Conservation (phyloP, 2,797 vertebrate genomes). For the Neopelma chrysocephalum region DNA sequence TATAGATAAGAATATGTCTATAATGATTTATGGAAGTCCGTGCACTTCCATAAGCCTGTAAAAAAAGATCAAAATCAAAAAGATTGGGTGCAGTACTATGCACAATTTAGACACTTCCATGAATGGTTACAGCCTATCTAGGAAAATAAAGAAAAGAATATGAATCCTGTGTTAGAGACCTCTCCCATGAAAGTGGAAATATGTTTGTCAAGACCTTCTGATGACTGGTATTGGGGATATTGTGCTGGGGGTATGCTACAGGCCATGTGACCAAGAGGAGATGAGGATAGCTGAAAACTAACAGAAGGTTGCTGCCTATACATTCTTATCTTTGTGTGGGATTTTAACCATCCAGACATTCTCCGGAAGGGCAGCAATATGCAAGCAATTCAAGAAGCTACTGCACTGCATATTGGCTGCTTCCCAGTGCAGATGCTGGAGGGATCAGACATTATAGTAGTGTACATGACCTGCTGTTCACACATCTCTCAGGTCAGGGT, state of each 20-base stretch:
- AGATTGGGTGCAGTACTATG: rapidly evolving
- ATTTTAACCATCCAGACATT: neutral
- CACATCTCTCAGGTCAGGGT: neutral
- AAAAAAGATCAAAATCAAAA: neutral
- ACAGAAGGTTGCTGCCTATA: neutral
- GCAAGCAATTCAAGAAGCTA: neutral
- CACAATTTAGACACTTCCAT: neutral
- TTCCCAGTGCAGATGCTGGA: neutral
- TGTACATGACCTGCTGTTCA: neutral
- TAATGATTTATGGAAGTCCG: neutral
- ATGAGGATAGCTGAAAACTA: neutral
- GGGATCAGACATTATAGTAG: neutral
- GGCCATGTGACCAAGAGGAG: neutral
- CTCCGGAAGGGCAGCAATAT: neutral
- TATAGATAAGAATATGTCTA: neutral
- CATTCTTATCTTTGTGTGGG: neutral
- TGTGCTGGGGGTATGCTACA: neutral
- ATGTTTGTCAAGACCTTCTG: neutral
- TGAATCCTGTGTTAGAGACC: neutral
- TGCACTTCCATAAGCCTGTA: neutral
- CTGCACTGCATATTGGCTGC: neutral
- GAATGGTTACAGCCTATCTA: neutral
- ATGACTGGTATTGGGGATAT: neutral
- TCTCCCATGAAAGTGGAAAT: neutral
- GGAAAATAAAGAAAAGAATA: neutral